These are phyloP conservation scores for Machaerirhynchus nigripectus DNA, from an alignment of 2,113 vertebrate genomes.

Conservation along the genomic window DNA sequence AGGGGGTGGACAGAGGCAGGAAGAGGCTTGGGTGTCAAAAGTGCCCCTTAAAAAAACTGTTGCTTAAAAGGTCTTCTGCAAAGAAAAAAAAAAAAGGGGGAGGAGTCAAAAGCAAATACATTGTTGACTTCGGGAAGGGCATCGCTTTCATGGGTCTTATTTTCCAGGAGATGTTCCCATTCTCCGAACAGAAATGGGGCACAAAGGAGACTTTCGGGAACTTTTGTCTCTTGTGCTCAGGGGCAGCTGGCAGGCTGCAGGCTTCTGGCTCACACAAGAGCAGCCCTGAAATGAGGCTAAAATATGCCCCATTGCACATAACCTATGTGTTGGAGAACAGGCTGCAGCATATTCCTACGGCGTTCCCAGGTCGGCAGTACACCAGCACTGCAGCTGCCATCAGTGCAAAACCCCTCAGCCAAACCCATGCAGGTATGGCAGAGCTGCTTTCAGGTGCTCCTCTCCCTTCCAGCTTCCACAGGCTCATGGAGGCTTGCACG, in stretches of 20 bases:
- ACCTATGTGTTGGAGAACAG: neutral
- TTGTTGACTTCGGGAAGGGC: neutral
- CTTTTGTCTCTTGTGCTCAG: neutral
- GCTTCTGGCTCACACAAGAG: neutral
- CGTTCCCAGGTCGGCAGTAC: neutral
- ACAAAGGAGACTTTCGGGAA: neutral
- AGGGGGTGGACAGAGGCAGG: neutral
- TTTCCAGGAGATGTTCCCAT: neutral
- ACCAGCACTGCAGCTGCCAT: rapidly evolving
- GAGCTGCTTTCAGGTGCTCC: neutral
- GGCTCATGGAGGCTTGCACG: neutral
- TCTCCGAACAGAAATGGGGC: neutral
- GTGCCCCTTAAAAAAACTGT: neutral
- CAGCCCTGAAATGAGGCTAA: neutral
- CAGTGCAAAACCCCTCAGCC: neutral
- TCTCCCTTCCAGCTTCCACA: neutral
- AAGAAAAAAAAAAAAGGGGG: neutral
- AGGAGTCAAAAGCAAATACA: neutral
- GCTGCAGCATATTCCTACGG: rapidly evolving
- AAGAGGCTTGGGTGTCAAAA: neutral
- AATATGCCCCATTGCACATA: neutral
- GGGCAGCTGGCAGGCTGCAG: neutral
- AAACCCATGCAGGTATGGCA: neutral
- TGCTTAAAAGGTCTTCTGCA: neutral
- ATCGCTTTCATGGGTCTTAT: rapidly evolving